Conservation (phyloP, 1,140 invertebrate genomes). For the Temnothorax nylanderi region DNA sequence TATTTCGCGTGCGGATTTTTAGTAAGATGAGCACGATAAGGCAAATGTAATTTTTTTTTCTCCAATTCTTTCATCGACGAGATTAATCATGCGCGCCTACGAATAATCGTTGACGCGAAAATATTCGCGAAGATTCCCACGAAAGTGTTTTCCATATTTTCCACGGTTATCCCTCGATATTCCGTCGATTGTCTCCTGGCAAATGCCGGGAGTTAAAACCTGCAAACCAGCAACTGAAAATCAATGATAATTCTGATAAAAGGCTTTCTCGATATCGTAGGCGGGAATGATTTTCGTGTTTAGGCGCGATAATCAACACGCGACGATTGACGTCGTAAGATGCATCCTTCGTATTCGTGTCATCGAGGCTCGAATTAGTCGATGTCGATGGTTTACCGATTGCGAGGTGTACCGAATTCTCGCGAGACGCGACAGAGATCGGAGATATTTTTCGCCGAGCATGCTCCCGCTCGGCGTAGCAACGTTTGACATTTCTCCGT, state of each 20-base stretch:
- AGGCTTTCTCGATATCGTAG: background rate
- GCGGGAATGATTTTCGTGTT: background rate
- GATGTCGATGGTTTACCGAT: background rate
- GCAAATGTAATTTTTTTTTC: background rate
- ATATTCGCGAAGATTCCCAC: background rate
- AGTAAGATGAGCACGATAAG: background rate
- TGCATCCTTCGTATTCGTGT: background rate
- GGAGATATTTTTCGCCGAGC: background rate
- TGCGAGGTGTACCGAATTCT: background rate
- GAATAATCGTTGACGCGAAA: background rate
- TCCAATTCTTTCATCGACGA: background rate
- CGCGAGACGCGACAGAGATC: background rate
- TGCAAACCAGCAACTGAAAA: background rate
- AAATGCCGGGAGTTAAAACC: background rate
- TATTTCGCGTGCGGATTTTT: background rate
- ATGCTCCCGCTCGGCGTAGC: too few species aligned
- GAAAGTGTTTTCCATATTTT: background rate
- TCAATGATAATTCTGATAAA: background rate
- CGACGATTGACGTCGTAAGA: background rate
- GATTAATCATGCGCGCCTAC: too few species aligned
- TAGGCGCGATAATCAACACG: background rate
- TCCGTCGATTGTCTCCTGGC: background rate
- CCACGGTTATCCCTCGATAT: background rate
- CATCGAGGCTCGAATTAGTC: background rate
- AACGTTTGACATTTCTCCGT: slow-evolving; percentile 45